Evolutionary conservation across 2,113 vertebrate genomes (phyloP).

Genomic region (Tychaedon coryphoeus): DNA sequence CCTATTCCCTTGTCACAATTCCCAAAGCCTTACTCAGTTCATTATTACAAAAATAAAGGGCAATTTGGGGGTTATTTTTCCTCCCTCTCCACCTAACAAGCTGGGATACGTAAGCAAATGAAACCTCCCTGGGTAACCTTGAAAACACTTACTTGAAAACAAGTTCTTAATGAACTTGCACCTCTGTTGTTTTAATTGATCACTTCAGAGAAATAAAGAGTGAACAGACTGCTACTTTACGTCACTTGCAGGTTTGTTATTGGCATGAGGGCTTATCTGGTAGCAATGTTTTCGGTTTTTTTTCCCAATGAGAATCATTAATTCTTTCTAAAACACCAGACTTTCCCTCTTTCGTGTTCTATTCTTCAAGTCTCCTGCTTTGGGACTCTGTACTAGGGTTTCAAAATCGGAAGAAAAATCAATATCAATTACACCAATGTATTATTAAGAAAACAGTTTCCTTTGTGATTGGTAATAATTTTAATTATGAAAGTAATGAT

Average conservation of each 20-base stretch:
- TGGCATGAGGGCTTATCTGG: background rate
- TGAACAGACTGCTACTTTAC: background rate
- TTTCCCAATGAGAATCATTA: background rate
- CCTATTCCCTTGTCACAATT: background rate
- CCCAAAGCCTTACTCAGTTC: background rate
- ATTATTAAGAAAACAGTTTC: constrained; percentile 37
- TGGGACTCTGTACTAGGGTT: background rate
- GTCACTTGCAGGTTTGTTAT: background rate
- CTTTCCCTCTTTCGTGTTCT: background rate
- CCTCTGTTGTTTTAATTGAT: constrained; percentile 20
- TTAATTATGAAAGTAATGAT: constrained; percentile 52
- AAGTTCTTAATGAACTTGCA: background rate
- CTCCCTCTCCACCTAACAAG: background rate
- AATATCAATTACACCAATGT: constrained; percentile 25
- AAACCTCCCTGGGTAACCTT: background rate
- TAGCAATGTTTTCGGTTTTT: background rate
- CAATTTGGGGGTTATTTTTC: background rate
- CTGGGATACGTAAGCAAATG: background rate
- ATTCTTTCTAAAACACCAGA: background rate
- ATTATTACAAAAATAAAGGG: background rate
- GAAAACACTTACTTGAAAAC: background rate
- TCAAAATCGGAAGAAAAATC: constrained; percentile 30
- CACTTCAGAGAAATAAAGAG: constrained; percentile 7
- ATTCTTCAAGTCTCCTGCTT: background rate
- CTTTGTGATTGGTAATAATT: constrained; percentile 52